Percentiles rank a stretch among this genome's conserved stretches.
These are phyloP conservation scores for Apolygus lucorum DNA, from an alignment of 1,140 invertebrate genomes.

Conservation along the genomic window DNA sequence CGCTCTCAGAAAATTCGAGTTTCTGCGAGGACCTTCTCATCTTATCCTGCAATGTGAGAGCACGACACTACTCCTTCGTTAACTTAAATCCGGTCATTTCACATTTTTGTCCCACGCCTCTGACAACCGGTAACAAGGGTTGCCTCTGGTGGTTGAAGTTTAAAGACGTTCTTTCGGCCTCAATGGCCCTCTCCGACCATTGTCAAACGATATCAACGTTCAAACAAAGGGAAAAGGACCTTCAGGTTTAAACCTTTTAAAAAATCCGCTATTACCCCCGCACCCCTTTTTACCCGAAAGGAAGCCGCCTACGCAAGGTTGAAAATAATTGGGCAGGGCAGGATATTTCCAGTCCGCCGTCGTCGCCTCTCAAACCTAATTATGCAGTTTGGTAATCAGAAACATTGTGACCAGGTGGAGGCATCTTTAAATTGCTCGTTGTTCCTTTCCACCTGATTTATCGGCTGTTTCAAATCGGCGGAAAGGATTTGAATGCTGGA, in stretches of 20 bases:
- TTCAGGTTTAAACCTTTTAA: not conserved
- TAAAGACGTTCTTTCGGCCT: too few relatives aligned
- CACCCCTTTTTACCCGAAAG: not conserved
- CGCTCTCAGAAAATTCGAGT: too few relatives aligned
- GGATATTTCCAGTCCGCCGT: conserved; percentile 1
- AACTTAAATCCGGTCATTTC: too few relatives aligned
- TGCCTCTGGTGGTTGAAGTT: too few relatives aligned
- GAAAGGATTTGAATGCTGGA: conserved; percentile 15
- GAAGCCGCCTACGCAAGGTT: not conserved
- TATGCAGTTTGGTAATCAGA: conserved; percentile 16
- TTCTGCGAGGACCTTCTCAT: too few relatives aligned
- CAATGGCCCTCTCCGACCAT: too few relatives aligned
- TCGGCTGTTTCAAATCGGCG: conserved; percentile 5
- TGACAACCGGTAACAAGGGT: too few relatives aligned
- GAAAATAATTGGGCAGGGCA: conserved; percentile 9
- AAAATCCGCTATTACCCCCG: not conserved
- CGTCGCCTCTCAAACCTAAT: conserved; percentile 12
- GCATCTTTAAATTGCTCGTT: conserved; percentile 16
- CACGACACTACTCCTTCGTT: too few relatives aligned
- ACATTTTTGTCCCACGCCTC: too few relatives aligned
- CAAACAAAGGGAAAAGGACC: not conserved
- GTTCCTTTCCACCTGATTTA: conserved; percentile 10
- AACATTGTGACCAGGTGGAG: conserved; percentile 15
- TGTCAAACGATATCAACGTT: not conserved
- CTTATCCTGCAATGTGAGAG: too few relatives aligned